phyloP scores from a whole-genome alignment of 2,888 invertebrate genomes.

The Augiades crinisus region DNA sequence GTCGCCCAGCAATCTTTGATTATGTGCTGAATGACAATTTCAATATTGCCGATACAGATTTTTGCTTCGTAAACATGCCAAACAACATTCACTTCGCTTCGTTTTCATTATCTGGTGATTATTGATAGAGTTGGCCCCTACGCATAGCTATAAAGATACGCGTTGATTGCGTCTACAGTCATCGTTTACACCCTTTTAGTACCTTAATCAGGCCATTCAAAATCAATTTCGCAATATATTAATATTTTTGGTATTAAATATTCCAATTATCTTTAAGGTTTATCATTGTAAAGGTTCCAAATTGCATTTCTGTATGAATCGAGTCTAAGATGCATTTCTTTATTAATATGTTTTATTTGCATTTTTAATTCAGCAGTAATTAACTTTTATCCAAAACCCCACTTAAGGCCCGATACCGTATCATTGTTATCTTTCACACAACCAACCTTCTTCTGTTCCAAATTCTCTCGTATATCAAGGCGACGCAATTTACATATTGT shows the following conservation, averaged over 20 bases:
- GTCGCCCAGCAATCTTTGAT: slow-evolving; percentile 56
- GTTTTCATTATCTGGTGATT: slow-evolving; percentile 46
- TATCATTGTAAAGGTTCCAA: too few species aligned
- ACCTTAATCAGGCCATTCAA: too few species aligned
- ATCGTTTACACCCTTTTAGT: too few species aligned
- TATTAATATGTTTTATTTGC: background rate
- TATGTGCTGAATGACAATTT: slow-evolving; percentile 51
- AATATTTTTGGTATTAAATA: too few species aligned
- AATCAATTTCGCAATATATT: too few species aligned
- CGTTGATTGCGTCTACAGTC: too few species aligned
- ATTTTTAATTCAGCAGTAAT: slow-evolving; percentile 6
- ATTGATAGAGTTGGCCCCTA: slow-evolving; percentile 5
- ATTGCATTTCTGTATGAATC: too few species aligned
- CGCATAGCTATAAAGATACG: background rate
- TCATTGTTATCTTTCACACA: slow-evolving; percentile 51
- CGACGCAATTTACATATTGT: slow-evolving; percentile 64
- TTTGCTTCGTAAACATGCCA: slow-evolving; percentile 62
- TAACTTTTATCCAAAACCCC: slow-evolving; percentile 23
- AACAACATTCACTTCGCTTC: slow-evolving; percentile 68
- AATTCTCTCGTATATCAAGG: slow-evolving; percentile 54
- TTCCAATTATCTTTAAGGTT: too few species aligned
- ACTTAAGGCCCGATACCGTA: slow-evolving; percentile 28
- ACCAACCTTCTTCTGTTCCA: slow-evolving; percentile 46
- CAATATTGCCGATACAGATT: slow-evolving; percentile 56
- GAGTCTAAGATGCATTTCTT: too few species aligned